A percentile compares a stretch with the other conserved stretches of the same genome.
Conservation (phyloP, 2,113 vertebrate species). For the Periophthalmus modestus region DNA sequence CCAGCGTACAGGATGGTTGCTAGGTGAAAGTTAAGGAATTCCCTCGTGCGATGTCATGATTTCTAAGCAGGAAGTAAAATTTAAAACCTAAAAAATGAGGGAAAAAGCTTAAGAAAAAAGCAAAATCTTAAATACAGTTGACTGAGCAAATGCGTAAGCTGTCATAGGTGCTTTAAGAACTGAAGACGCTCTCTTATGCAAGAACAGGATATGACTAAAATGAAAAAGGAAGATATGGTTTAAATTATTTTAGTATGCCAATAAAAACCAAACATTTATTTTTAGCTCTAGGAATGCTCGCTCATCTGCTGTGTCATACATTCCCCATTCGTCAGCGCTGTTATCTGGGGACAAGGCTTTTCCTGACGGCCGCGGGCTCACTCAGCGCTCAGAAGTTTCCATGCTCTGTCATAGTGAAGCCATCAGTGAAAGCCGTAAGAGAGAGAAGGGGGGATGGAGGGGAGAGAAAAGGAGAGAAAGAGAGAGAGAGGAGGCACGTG, state of each 20-base stretch:
- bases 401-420: constrained; percentile 29
- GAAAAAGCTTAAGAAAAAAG: no score
- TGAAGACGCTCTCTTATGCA: background rate
- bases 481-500: no score
- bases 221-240: background rate
- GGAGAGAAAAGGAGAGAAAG: background rate
- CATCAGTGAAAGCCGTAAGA: background rate
- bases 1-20: no score
- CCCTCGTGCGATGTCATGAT: no score
- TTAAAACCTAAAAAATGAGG: no score
- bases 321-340: background rate
- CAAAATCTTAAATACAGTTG: no score
- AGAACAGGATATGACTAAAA: background rate
- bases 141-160: no score
- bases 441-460: no score
- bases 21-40: no score
- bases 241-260: background rate
- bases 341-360: background rate
- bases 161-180: background rate
- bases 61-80: no score
- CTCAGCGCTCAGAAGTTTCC: constrained; percentile 28
- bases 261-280: background rate
- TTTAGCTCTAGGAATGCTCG: background rate
- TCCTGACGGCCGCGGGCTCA: background rate
- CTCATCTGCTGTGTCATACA: background rate